phyloP scores from a whole-genome alignment of 1,140 invertebrate species.

The Harpegnathos saltator region DNA sequence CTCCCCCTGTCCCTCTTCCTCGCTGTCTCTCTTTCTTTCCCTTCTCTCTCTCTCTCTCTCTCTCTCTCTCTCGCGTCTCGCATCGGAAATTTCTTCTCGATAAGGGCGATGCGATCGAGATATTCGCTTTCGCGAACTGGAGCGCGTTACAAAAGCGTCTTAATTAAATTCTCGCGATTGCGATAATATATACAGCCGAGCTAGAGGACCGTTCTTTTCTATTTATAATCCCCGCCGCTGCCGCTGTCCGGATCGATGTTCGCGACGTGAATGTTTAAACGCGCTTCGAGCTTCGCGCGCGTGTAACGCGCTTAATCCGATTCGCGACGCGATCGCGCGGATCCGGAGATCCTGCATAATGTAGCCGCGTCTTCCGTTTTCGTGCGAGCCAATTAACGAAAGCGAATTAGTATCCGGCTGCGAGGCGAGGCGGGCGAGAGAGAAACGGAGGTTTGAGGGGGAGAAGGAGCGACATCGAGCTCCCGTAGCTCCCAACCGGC shows the following conservation, averaged over 20 bases:
- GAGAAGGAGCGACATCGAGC: too few relatives aligned
- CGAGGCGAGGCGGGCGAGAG: neutral
- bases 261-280: constrained; percentile 60
- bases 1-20: too few relatives aligned
- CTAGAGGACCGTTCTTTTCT: constrained; percentile 39
- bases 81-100: constrained; percentile 1
- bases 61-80: neutral
- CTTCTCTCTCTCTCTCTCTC: neutral
- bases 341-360: constrained; percentile 65
- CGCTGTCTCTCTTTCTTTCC: neutral
- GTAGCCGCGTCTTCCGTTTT: constrained; percentile 52
- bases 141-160: constrained; percentile 39
- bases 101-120: neutral
- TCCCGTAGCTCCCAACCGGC: too few relatives aligned
- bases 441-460: too few relatives aligned
- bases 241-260: constrained; percentile 49
- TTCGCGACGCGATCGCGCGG: constrained; percentile 53
- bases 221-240: constrained; percentile 45
- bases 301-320: constrained; percentile 63
- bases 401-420: constrained; percentile 60
- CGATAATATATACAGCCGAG: constrained; percentile 19
- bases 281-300: constrained; percentile 18
- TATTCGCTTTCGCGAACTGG: constrained; percentile 9
- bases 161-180: constrained; percentile 48
- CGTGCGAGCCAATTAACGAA: constrained; percentile 58